phyloP scores from a whole-genome alignment of 2,888 invertebrate species.

The Pachycephus smyrnensis region DNA sequence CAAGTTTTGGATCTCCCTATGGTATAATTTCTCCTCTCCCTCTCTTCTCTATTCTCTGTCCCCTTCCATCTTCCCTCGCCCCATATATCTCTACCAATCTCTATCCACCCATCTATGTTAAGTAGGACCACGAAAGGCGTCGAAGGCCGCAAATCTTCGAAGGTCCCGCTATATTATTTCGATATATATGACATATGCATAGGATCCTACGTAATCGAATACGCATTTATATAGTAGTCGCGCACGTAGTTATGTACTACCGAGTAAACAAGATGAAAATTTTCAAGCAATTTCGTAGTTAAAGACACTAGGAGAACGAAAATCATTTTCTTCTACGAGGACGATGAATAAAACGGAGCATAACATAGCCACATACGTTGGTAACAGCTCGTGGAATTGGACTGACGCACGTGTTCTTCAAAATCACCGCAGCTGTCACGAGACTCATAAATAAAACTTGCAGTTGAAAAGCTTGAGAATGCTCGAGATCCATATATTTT shows the following conservation, averaged over 20 bases:
- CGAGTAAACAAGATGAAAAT: background rate
- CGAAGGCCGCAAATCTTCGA: conserved; percentile 24
- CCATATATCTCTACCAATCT: background rate
- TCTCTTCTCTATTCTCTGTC: conserved; percentile 12
- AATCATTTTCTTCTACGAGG: background rate
- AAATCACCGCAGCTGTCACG: conserved; percentile 19
- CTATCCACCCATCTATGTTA: background rate
- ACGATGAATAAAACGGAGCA: conserved; percentile 19
- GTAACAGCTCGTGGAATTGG: background rate
- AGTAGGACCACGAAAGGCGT: conserved; percentile 25
- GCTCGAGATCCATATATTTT: background rate
- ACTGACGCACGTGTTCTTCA: conserved; percentile 18
- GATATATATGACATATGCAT: conserved; percentile 8
- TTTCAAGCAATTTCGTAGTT: background rate
- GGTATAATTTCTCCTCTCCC: background rate
- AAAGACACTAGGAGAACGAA: background rate
- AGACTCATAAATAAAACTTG: conserved; percentile 18
- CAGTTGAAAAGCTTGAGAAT: background rate
- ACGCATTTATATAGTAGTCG: background rate
- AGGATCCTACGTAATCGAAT: background rate
- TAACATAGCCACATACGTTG: background rate
- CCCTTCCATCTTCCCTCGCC: conserved; percentile 10
- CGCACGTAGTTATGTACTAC: background rate
- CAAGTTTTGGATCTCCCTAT: background rate
- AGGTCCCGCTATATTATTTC: conserved; percentile 20